These are phyloP conservation scores for Megathymus violae DNA, from an alignment of 1,140 invertebrate species.

Conservation along the genomic window DNA sequence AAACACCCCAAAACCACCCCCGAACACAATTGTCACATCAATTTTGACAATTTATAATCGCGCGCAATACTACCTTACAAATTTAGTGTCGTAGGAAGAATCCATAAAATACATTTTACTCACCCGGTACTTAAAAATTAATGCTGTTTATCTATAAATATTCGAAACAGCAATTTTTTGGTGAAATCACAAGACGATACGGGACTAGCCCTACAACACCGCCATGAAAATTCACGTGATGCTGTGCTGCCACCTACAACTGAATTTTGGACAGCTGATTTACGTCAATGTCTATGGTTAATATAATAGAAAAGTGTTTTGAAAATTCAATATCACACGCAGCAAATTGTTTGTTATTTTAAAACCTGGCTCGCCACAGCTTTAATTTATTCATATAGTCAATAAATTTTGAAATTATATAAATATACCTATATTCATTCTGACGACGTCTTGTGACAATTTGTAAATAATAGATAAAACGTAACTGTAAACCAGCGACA, in stretches of 20 bases:
- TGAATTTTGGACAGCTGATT: constrained; percentile 81
- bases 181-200: constrained; percentile 83
- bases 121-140: constrained; percentile 73
- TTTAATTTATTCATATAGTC: too few relatives aligned
- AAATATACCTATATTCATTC: too few relatives aligned
- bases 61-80: constrained; percentile 59
- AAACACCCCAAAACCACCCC: constrained; percentile 66
- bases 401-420: too few relatives aligned
- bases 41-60: constrained; percentile 72
- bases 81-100: constrained; percentile 23
- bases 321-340: not conserved
- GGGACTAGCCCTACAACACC: constrained; percentile 81
- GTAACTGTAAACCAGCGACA: too few relatives aligned
- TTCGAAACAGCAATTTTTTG: constrained; percentile 78
- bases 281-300: constrained; percentile 81
- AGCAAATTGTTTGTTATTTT: not conserved
- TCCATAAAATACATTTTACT: constrained; percentile 51
- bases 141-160: constrained; percentile 77
- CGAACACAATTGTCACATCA: constrained; percentile 52
- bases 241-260: constrained; percentile 82
- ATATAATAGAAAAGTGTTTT: constrained; percentile 18
- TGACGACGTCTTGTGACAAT: too few relatives aligned
- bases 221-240: constrained; percentile 85
- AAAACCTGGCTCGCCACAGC: too few relatives aligned
- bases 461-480: too few relatives aligned